Evolutionary conservation across 1,140 invertebrate genomes (phyloP).

Genomic region (Drosophila tristis): DNA sequence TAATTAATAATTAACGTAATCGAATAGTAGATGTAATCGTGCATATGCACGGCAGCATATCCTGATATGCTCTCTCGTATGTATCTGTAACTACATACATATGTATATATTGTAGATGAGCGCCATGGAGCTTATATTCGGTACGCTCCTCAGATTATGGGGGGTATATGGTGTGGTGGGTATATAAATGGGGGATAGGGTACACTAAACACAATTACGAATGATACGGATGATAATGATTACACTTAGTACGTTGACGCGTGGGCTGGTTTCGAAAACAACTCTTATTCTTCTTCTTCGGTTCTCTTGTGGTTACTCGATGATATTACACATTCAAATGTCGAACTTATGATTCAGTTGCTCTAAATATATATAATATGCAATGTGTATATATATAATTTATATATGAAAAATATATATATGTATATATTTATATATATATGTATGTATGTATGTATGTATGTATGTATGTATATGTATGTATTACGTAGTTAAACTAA

Average conservation of each 20-base stretch:
- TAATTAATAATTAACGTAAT: conserved; percentile 46
- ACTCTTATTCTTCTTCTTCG: conserved; percentile 31
- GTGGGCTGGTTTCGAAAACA: conserved; percentile 49
- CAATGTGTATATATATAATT: conserved; percentile 54
- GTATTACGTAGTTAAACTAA: conserved; percentile 76
- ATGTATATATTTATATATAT: conserved; percentile 52
- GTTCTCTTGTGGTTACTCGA: conserved; percentile 17
- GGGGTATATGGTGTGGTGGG: neutral
- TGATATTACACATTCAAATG: conserved; percentile 59
- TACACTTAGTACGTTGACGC: conserved; percentile 57
- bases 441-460: conserved; percentile 50
- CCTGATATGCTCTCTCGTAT: conserved; percentile 24
- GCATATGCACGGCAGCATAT: conserved; percentile 43
- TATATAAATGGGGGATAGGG: conserved; percentile 11
- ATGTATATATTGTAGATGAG: conserved; percentile 38
- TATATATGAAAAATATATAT: conserved; percentile 52
- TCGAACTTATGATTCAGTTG: conserved; percentile 49
- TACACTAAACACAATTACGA: conserved; percentile 50
- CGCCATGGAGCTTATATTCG: conserved; percentile 29
- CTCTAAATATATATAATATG: conserved; percentile 48
- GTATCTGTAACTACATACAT: conserved; percentile 39
- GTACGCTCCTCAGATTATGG: conserved; percentile 28
- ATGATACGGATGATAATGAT: conserved; percentile 38
- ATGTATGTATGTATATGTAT: conserved; percentile 42
- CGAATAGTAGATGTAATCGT: conserved; percentile 51